Evolutionary conservation across 1,140 invertebrate genomes (phyloP).

Genomic region (Magallana angulata): DNA sequence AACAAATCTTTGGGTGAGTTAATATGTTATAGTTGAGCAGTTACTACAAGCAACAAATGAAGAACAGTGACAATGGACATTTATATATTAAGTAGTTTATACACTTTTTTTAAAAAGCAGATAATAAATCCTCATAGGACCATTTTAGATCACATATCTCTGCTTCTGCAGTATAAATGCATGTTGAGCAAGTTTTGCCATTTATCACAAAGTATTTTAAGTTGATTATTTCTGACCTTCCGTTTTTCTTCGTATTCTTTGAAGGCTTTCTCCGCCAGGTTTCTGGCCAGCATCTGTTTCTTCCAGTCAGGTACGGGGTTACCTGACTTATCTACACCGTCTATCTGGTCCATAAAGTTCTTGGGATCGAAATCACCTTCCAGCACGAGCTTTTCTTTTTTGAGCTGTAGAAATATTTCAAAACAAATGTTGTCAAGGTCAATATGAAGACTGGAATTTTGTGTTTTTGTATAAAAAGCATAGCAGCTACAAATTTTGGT

Average conservation of each 20-base stretch:
- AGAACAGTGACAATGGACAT: neutral
- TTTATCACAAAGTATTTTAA: too few relatives aligned
- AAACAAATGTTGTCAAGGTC: neutral
- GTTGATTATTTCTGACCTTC: constrained; percentile 51
- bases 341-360: constrained; percentile 85
- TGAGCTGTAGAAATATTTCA: neutral
- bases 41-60: neutral
- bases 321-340: constrained; percentile 92
- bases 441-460: too few relatives aligned
- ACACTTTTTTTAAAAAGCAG: too few relatives aligned
- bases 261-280: constrained; percentile 93
- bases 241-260: constrained; percentile 89
- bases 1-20: neutral
- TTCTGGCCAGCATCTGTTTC: constrained; percentile 94
- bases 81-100: too few relatives aligned
- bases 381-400: constrained; percentile 14
- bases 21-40: too few relatives aligned
- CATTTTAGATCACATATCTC: too few relatives aligned
- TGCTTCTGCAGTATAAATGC: too few relatives aligned
- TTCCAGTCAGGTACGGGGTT: constrained; percentile 95
- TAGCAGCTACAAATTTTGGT: too few relatives aligned
- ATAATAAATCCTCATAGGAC: too few relatives aligned
- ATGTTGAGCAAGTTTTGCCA: too few relatives aligned
- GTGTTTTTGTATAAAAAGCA: too few relatives aligned
- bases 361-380: constrained; percentile 66